phyloP scores from a whole-genome alignment of 2,113 vertebrate species.

The Pampusana beccarii region DNA sequence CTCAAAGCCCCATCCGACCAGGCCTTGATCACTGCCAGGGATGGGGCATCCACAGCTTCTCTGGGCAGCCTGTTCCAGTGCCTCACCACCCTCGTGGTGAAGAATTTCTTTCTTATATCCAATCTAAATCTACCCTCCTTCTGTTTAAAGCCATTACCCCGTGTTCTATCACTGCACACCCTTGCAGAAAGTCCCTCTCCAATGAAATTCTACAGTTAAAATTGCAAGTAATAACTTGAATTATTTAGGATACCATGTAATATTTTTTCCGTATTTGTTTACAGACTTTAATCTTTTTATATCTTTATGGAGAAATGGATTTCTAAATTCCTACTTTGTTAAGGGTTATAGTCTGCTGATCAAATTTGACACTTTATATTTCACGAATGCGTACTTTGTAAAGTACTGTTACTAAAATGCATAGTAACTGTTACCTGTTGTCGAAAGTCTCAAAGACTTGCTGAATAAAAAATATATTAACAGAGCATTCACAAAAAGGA shows the following conservation, averaged over 20 bases:
- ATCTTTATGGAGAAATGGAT: not conserved
- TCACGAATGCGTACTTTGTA: not conserved
- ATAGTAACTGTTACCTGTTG: not conserved
- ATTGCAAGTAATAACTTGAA: not conserved
- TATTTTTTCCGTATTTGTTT: not conserved
- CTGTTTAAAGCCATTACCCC: too few relatives aligned
- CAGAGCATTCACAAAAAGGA: not conserved
- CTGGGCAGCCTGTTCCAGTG: too few relatives aligned
- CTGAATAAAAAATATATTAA: not conserved
- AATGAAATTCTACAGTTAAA: not conserved
- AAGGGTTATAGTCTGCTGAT: not conserved
- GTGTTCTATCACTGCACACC: too few relatives aligned
- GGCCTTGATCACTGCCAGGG: too few relatives aligned
- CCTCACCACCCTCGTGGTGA: too few relatives aligned
- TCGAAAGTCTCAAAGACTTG: not conserved
- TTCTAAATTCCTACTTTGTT: not conserved
- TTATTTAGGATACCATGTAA: not conserved
- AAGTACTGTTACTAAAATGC: not conserved
- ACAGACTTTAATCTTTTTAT: not conserved
- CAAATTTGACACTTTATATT: not conserved
- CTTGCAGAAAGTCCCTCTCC: too few relatives aligned
- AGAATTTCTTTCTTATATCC: too few relatives aligned
- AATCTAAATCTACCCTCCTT: too few relatives aligned
- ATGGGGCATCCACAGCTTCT: too few relatives aligned
- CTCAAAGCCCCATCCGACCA: too few relatives aligned